These are phyloP conservation scores for Clarias macrocephalus DNA, from an alignment of 2,113 vertebrate genomes.

Conservation along the genomic window DNA sequence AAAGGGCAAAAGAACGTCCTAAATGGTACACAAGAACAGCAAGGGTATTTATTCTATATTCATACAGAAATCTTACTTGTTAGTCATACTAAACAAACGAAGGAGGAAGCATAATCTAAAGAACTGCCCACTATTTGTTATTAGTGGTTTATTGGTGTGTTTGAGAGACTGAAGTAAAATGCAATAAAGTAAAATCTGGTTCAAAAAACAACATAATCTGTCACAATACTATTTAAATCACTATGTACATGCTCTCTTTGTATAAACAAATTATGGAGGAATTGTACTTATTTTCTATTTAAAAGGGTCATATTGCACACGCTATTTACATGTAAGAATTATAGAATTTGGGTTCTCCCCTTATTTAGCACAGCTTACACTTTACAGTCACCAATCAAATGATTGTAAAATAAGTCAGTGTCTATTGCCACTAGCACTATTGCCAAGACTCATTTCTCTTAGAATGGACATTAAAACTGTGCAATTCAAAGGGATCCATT, in stretches of 20 bases:
- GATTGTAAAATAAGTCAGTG: neutral
- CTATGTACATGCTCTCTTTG: neutral
- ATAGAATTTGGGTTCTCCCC: neutral
- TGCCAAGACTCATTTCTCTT: neutral
- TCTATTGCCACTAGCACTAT: neutral
- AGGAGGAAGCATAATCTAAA: neutral
- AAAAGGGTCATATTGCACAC: neutral
- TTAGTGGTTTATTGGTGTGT: neutral
- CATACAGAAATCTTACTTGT: neutral
- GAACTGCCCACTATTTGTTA: neutral
- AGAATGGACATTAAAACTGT: neutral
- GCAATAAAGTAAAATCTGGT: neutral
- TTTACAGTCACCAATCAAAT: neutral
- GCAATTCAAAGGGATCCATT: neutral
- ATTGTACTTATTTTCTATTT: neutral
- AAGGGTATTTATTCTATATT: conserved; percentile 5
- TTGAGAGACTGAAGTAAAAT: neutral
- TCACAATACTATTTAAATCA: neutral
- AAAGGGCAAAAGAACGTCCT: neutral
- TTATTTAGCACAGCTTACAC: neutral
- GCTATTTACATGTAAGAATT: neutral
- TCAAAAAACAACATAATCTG: neutral
- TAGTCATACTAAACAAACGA: neutral
- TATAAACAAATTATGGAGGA: neutral
- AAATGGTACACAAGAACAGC: neutral